Base-by-base conservation (phyloP, 2,888 invertebrate species). In the Alentia gelatinosa region DNA sequence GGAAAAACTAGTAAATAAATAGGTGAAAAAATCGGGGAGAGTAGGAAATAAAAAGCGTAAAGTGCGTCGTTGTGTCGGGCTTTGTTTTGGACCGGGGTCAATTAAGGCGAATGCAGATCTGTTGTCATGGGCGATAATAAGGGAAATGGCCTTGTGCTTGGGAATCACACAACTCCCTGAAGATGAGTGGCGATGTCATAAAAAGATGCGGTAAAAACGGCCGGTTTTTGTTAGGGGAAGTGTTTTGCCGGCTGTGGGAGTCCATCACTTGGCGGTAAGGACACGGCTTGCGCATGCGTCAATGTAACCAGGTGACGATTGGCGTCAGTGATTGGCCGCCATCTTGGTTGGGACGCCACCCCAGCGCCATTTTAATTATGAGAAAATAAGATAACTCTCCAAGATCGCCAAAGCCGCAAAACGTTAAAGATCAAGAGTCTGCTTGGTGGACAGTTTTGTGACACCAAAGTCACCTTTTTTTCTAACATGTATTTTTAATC, bases 111-210 rank as follows among this genome's bases (percentile, higher is more conserved):
- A 35, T 19, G 79, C 37, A 26, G 79, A 79, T 79, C 79, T 39
- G 37, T 79, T 79, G 79, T 79, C 79, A 19, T 39, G 79, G 37
- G 79, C 79, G 79, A 79, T 79, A 79, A 79, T 79, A 79, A 39
- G 79, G 79, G 79, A 79, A 79, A 79, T 79, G 79, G 79, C 26
- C 79, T 15, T 79, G 79, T 79, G 79, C 79, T 12, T n/a, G 23
- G 79, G 37, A 79, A 79, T 79, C 79, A 79, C 79, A 79, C 79
- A 79, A 79, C 79, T 79, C 37, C 37, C 79, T 39, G 37, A 39
- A 79, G 79, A 79, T 79, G 79, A 79, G 35, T 79, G 79, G 79
- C n/a, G 9, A 79, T 79, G 63, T 19, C 1, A 39, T 39, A 79
- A 79, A 79, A 79, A 79, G 15, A 33, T 12, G 26, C 30, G 23